Conservation (phyloP, 2,113 vertebrate species). For the Xerus inauris region DNA sequence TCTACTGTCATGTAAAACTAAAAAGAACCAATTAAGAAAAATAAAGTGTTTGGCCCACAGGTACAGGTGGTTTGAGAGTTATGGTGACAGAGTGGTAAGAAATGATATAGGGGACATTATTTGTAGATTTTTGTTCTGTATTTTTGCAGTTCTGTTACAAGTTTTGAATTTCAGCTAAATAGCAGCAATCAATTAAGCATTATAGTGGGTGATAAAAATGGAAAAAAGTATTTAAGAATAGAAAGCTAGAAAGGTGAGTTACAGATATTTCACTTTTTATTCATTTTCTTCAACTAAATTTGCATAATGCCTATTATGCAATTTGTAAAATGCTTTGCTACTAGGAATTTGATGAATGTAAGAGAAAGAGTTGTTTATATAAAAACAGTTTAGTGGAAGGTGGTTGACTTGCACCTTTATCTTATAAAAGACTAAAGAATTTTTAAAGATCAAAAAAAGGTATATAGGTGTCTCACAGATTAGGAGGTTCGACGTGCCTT, state of each 20-base stretch:
- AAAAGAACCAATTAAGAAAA: too few relatives aligned
- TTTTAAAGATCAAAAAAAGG: slow-evolving; percentile 32
- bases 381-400: slow-evolving; percentile 79
- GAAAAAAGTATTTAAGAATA: neutral
- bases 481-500: slow-evolving; percentile 60
- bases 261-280: neutral
- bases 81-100: neutral
- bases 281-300: slow-evolving; percentile 16
- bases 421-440: slow-evolving; percentile 67
- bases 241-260: neutral
- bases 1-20: too few relatives aligned
- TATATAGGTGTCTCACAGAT: slow-evolving; percentile 10
- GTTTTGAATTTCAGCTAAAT: slow-evolving; percentile 22
- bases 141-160: neutral
- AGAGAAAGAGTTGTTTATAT: slow-evolving; percentile 68
- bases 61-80: neutral
- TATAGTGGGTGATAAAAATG: neutral
- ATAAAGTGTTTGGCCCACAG: neutral
- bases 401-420: slow-evolving; percentile 73
- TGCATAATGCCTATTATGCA: neutral
- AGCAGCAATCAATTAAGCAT: neutral
- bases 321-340: slow-evolving; percentile 44
- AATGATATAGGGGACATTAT: neutral
- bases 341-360: slow-evolving; percentile 65
- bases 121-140: neutral